Percentiles rank a stretch among this genome's conserved stretches.
Evolutionary conservation across 2,113 vertebrate species (phyloP).

Genomic region (Bolborhynchus lineola): DNA sequence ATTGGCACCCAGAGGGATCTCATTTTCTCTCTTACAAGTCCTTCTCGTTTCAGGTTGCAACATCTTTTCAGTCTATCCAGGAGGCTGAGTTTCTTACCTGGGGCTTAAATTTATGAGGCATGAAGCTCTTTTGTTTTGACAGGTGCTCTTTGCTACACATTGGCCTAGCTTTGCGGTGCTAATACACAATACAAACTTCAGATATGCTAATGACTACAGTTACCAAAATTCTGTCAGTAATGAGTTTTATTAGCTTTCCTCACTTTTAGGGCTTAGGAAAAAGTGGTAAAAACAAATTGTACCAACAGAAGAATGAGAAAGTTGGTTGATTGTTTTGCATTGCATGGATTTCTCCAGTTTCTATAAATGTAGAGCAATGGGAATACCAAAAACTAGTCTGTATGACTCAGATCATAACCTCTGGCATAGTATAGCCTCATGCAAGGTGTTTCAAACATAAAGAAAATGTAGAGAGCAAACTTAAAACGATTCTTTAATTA

Average conservation of each 20-base stretch:
- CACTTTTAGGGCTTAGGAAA: constrained; percentile 42
- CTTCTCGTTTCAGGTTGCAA: constrained; percentile 75
- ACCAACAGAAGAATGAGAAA: constrained; percentile 19
- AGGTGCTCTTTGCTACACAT: constrained; percentile 79
- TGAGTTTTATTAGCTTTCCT: constrained; percentile 68
- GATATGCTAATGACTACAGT: constrained; percentile 66
- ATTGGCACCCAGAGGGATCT: constrained; percentile 77
- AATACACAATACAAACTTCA: constrained; percentile 65
- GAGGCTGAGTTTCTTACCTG: constrained; percentile 79
- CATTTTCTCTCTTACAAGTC: constrained; percentile 74
- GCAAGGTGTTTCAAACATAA: neutral
- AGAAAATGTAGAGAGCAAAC: neutral
- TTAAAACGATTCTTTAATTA: neutral
- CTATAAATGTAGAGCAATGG: neutral
- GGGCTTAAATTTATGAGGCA: constrained; percentile 78
- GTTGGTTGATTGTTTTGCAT: neutral
- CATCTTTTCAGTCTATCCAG: constrained; percentile 64
- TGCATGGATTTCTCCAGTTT: neutral
- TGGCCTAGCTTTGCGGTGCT: constrained; percentile 45
- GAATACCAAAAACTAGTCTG: neutral
- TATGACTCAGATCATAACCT: neutral
- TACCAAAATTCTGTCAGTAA: constrained; percentile 67
- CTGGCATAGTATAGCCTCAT: neutral
- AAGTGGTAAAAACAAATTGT: constrained; percentile 62
- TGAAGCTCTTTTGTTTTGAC: constrained; percentile 85